Percentiles rank a stretch among this genome's conserved stretches.
Conservation (phyloP, 2,888 invertebrate genomes). For the Pachydiplax longipennis region DNA sequence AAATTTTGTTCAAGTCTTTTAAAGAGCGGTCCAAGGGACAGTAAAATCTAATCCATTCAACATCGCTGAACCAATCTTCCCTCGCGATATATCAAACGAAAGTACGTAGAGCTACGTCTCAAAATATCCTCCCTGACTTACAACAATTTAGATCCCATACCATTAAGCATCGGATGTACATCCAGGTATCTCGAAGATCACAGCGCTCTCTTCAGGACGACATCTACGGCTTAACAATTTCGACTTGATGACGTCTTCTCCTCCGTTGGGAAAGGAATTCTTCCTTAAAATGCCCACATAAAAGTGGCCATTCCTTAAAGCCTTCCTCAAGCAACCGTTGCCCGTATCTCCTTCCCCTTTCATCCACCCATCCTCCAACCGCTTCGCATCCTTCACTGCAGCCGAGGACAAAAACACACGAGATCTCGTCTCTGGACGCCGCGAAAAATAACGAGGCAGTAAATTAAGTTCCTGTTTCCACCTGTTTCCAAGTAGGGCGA, state of each 20-base stretch:
- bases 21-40: too few relatives aligned
- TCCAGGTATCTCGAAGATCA: too few relatives aligned
- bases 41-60: too few relatives aligned
- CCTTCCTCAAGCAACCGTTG: neutral
- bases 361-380: neutral
- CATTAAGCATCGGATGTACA: too few relatives aligned
- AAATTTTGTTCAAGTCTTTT: too few relatives aligned
- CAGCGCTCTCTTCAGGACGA: neutral
- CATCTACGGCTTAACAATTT: neutral
- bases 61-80: too few relatives aligned
- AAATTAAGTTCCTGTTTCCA: neutral
- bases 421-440: neutral
- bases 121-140: too few relatives aligned
- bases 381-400: neutral
- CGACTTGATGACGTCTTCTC: neutral
- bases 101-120: too few relatives aligned
- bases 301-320: neutral
- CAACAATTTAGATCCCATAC: too few relatives aligned
- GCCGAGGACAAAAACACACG: neutral
- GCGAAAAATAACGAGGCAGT: neutral
- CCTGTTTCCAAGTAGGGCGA: neutral
- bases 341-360: neutral
- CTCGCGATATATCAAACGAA: too few relatives aligned
- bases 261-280: neutral
- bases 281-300: neutral